Evolutionary conservation across 2,113 vertebrate species (phyloP).

Genomic region (Theristicus caerulescens): DNA sequence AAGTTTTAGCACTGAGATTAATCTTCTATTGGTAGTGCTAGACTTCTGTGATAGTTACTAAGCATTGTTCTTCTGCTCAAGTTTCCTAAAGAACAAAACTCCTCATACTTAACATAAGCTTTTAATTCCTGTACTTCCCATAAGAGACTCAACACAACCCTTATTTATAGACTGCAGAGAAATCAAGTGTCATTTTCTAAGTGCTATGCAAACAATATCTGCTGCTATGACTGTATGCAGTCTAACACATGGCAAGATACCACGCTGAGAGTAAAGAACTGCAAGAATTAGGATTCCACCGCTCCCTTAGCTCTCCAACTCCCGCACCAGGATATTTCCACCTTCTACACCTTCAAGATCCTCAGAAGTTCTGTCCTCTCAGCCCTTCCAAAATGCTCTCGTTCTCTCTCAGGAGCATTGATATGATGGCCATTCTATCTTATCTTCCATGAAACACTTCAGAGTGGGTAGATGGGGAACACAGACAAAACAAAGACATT

Average conservation of each 20-base stretch:
- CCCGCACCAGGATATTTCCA: not conserved
- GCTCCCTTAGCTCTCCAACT: not conserved
- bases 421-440: not conserved
- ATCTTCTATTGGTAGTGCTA: not conserved
- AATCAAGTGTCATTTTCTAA: not conserved
- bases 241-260: not conserved
- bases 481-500: not conserved
- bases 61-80: not conserved
- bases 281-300: not conserved
- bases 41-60: not conserved
- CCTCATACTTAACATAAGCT: not conserved
- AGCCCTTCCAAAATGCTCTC: not conserved
- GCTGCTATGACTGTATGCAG: not conserved
- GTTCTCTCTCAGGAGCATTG: not conserved
- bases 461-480: not conserved
- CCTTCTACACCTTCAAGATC: not conserved
- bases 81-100: not conserved
- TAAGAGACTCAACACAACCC: not conserved
- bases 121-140: not conserved
- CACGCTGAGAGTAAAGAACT: not conserved
- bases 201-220: not conserved
- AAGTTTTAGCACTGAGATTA: not conserved
- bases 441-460: not conserved
- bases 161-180: not conserved
- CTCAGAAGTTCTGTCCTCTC: not conserved